Evolutionary conservation across 2,113 vertebrate species (phyloP).

Genomic region (Oceanodroma tethys): DNA sequence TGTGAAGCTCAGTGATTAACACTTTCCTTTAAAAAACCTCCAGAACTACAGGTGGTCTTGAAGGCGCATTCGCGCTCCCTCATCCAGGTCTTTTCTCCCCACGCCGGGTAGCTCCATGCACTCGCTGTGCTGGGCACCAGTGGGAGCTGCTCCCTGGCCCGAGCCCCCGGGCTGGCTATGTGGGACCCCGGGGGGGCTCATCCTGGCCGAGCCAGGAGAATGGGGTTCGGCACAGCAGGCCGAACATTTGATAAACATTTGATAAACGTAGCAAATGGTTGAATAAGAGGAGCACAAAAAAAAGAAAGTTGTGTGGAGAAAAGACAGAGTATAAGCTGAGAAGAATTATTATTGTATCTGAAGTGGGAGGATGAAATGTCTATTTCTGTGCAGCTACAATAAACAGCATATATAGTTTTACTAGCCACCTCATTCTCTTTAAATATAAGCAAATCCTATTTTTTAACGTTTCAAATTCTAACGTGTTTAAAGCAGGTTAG

Average conservation of each 20-base stretch:
- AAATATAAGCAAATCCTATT: not conserved
- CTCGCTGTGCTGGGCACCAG: accelerated
- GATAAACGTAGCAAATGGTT: not conserved
- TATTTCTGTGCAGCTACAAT: not conserved
- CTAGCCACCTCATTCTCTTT: not conserved
- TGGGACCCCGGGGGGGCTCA: not conserved
- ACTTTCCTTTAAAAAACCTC: not conserved
- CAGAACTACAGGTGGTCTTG: not conserved
- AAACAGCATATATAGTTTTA: not conserved
- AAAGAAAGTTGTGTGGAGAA: not conserved
- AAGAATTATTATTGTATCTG: not conserved
- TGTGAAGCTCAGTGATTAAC: not conserved
- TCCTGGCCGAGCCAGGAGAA: not conserved
- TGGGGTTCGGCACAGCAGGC: accelerated
- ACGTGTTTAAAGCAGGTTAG: not conserved
- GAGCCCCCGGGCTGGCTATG: accelerated
- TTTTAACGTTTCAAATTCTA: not conserved
- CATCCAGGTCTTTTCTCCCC: accelerated
- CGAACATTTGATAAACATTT: not conserved
- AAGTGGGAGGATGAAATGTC: not conserved
- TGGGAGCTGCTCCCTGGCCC: not conserved
- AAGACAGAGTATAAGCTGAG: not conserved
- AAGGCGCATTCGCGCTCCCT: not conserved
- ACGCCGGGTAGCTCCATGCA: accelerated
- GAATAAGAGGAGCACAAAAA: not conserved